Evolutionary conservation across 2,113 vertebrate species (phyloP), one percentile per base, ranked within the genome.

Genomic region (Percina caprodes): DNA sequence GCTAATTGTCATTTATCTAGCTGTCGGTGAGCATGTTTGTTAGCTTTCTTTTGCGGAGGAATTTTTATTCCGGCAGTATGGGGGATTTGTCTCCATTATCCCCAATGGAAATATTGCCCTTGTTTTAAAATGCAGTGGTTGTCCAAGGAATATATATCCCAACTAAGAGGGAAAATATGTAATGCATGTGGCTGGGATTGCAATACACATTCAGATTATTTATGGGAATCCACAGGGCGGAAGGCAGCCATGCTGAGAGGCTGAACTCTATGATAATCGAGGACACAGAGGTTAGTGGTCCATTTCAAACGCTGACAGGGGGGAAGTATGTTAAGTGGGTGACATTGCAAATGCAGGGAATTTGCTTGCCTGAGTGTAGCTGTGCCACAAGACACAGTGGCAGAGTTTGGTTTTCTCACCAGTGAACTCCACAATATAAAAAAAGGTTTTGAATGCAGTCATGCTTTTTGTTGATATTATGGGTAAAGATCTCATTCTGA

Each of bases 321-420:
- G 79, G 83, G 82, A 88, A 93, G 88, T 88, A 87, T 92, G 87
- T 90, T 90, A 91, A 92, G 85, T 92, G 89, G 84, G 90, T 89
- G 89, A 93, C 85, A 84, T 79, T 88, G 91, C 79, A 89, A 91
- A 91, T 83, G 82, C 84, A 79, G 76, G 91, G 91, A 92, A 91
- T 93, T 92, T 80, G 82, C 86, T 89, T 86, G 79, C 67, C 75
- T 86, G 78, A 86, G 79, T 84, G 86, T 71, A 75, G 84, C 86
- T 87, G 72, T 88, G 78, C 91, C 88, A 84, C 90, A 91, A 77
- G 79, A 90, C 75, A 76, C 67, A 65, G 60, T 68, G 19, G 18
- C 51, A 72, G 30, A 51, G 52, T 3, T 13, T 49, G 60, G 14
- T 61, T 87, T 79, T 84, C 82, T 87, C 68, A 82, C 73, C 77